Evolutionary conservation across 2,888 invertebrate species (phyloP).

Genomic region (Carcina quercana): DNA sequence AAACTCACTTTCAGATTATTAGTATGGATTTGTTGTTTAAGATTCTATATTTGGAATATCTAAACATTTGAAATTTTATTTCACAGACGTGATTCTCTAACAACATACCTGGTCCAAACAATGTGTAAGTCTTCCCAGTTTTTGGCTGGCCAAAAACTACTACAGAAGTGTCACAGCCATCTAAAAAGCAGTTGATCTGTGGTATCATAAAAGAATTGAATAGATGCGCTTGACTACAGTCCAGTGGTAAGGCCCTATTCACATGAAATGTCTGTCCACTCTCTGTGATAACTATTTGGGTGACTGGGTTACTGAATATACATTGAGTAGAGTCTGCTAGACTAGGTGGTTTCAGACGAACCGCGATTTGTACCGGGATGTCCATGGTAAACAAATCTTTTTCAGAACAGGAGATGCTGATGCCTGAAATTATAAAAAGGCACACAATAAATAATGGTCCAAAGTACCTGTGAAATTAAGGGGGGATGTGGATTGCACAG

Average conservation of each 20-base stretch:
- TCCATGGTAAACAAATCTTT: constrained; percentile 67
- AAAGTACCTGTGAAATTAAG: too few species aligned
- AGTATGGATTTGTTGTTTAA: too few species aligned
- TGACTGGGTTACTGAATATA: constrained; percentile 74
- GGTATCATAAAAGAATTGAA: constrained; percentile 79
- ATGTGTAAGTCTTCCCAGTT: constrained; percentile 83
- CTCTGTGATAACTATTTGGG: constrained; percentile 74
- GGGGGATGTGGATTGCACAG: too few species aligned
- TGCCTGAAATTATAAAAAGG: background rate
- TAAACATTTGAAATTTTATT: too few species aligned
- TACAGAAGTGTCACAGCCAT: constrained; percentile 85
- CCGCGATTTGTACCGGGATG: constrained; percentile 82
- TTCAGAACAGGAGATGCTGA: too few species aligned
- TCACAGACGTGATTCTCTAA: too few species aligned
- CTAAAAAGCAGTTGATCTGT: constrained; percentile 78
- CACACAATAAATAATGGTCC: background rate
- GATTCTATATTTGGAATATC: too few species aligned
- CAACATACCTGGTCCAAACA: constrained; percentile 78
- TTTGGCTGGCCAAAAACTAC: constrained; percentile 79
- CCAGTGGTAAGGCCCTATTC: constrained; percentile 68
- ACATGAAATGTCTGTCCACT: constrained; percentile 74
- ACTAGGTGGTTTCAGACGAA: constrained; percentile 77
- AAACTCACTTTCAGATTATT: too few species aligned
- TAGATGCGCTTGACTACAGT: constrained; percentile 77
- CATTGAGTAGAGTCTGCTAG: constrained; percentile 71